These are phyloP conservation scores for Pogonocherus hispidulus DNA, from an alignment of 2,888 invertebrate species.

Conservation along the genomic window DNA sequence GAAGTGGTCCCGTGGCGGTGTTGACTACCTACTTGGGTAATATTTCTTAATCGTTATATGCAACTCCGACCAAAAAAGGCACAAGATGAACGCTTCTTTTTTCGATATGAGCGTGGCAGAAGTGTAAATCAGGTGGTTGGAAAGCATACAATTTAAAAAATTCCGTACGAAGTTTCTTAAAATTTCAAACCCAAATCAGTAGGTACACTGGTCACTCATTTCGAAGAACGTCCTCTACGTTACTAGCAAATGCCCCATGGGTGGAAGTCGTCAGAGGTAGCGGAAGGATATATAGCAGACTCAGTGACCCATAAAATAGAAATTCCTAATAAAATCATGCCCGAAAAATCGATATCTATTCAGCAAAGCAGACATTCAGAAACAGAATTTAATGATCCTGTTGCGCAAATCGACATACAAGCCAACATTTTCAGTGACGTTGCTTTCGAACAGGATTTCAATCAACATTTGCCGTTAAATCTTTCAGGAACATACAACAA, in stretches of 20 bases:
- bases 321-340: not conserved
- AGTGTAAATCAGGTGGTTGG: not conserved
- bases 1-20: too few relatives aligned
- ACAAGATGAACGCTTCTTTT: not conserved
- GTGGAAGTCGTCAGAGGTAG: not conserved
- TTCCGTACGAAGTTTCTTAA: not conserved
- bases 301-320: not conserved
- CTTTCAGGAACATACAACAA: not conserved
- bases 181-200: not conserved
- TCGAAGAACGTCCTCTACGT: slow-evolving; percentile 2
- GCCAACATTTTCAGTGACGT: not conserved
- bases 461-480: not conserved
- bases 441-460: slow-evolving; percentile 1
- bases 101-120: not conserved
- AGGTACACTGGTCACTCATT: not conserved
- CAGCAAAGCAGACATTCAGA: not conserved
- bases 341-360: slow-evolving; percentile 1
- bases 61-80: too few relatives aligned
- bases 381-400: slow-evolving; percentile 1
- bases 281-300: not conserved
- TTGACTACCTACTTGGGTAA: too few relatives aligned
- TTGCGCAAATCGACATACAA: not conserved
- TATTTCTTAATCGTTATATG: too few relatives aligned
- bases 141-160: not conserved
- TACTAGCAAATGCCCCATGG: slow-evolving; percentile 4